phyloP scores from a whole-genome alignment of 2,797 vertebrate species.

The Danionella dracula region DNA sequence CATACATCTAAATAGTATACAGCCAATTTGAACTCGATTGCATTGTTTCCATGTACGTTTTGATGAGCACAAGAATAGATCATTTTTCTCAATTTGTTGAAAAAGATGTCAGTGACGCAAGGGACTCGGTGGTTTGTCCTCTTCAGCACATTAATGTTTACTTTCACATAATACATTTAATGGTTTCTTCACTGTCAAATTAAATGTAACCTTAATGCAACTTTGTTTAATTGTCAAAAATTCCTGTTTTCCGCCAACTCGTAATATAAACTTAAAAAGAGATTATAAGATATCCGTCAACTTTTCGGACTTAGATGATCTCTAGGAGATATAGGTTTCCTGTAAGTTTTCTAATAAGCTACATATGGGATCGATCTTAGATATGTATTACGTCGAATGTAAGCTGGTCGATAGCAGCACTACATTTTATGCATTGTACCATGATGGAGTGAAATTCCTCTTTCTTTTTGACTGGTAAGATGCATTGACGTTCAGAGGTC shows the following conservation, averaged over 20 bases:
- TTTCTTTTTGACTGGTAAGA: slow-evolving; percentile 36
- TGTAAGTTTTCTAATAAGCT: slow-evolving; percentile 63
- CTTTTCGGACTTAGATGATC: slow-evolving; percentile 53
- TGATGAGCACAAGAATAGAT: background rate
- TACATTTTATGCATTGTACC: slow-evolving; percentile 72
- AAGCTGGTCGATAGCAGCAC: slow-evolving; percentile 63
- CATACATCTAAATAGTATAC: slow-evolving; percentile 7
- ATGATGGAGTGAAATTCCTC: slow-evolving; percentile 53
- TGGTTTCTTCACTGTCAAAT: slow-evolving; percentile 72
- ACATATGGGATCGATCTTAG: slow-evolving; percentile 73
- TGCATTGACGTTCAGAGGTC: slow-evolving; percentile 23
- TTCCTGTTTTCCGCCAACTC: too few relatives aligned
- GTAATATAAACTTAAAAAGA: too few relatives aligned
- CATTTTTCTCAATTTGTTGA: too few relatives aligned
- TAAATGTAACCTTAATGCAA: too few relatives aligned
- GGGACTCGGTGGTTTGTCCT: too few relatives aligned
- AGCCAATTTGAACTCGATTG: slow-evolving; percentile 14
- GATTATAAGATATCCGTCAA: too few relatives aligned
- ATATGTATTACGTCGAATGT: slow-evolving; percentile 67
- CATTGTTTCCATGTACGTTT: slow-evolving; percentile 1
- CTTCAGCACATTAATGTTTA: slow-evolving; percentile 83
- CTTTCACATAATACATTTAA: slow-evolving; percentile 75
- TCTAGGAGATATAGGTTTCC: slow-evolving; percentile 50
- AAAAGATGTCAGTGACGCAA: slow-evolving; percentile 31
- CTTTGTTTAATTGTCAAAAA: too few relatives aligned